These are phyloP conservation scores for Mus pahari DNA, from an alignment of 2,113 vertebrate genomes.

Conservation along the genomic window DNA sequence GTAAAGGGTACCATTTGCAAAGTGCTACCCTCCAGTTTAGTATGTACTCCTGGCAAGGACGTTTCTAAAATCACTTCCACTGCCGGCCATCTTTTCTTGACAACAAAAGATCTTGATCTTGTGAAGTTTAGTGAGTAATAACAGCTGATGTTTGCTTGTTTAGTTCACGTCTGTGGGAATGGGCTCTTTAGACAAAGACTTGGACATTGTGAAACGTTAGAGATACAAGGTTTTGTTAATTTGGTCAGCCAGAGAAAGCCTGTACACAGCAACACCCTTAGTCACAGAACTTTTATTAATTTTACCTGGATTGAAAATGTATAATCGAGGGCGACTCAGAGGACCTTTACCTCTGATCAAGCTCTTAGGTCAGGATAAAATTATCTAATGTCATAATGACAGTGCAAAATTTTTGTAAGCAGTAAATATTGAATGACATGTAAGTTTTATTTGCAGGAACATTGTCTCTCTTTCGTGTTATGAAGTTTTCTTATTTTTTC, in stretches of 20 bases:
- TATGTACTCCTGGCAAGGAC: not conserved
- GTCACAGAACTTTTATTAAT: not conserved
- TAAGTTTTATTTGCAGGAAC: not conserved
- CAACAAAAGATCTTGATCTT: not conserved
- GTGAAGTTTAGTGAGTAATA: not conserved
- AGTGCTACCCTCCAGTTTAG: not conserved
- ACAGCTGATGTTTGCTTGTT: not conserved
- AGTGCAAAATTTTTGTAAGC: not conserved
- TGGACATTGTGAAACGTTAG: not conserved
- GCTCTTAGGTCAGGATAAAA: slow-evolving; percentile 12
- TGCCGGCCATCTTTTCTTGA: not conserved
- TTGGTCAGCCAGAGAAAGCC: not conserved
- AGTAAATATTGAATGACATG: slow-evolving; percentile 5
- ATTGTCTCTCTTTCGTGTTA: not conserved
- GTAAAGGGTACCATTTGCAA: not conserved
- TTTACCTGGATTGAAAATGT: slow-evolving; percentile 32
- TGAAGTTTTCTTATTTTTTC: not conserved
- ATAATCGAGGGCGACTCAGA: not conserved
- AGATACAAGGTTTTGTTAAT: not conserved
- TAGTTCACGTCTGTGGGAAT: not conserved
- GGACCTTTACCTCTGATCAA: not conserved
- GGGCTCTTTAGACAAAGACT: not conserved
- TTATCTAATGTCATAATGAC: not conserved
- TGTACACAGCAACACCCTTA: not conserved
- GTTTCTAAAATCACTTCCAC: not conserved